Evolutionary conservation across 2,113 vertebrate genomes (phyloP), one percentile per base, ranked within the genome.

Genomic region (Fulmarus glacialis): DNA sequence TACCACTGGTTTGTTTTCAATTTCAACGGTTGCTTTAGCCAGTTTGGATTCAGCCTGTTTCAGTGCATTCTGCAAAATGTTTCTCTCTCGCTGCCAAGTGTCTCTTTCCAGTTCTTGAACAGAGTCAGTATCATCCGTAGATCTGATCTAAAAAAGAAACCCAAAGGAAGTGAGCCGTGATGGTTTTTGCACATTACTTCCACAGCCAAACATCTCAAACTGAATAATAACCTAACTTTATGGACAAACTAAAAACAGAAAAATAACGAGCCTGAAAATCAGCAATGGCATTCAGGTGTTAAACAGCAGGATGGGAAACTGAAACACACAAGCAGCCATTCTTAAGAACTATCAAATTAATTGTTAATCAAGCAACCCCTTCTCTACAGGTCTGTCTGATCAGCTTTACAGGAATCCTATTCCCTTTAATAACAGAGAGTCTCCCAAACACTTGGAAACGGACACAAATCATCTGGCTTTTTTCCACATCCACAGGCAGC

Each of bases 1-100:
- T 66, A 34, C 38, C 40, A 97, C 40, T 5, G 98, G 98, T 79
- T 98, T 95, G 96, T 98, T 98, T 82, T 99, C 99, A 8, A 81
- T 98, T 68, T 98, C 98, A 9, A 82, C 18, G 4, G 96, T 91
- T 4, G 94, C 87, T 56, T 97, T 96, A 8, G 97, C 87, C 15
- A 98, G 97, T 27, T 99, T 96, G 0, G 95, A 94, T 68, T 99
- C 98, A 1, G 98, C 89, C n/a, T 96, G 90, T 67, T 80, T 96
- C 19, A 97, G 82, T 2, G 96, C 95, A 11, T 84, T 92, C 82
- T 97, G 97, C 32, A 97, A 63, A 16, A 12, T 16, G 5, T 12
- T 68, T 60, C 90, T 97, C 13, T 99, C 98, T 32, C 67, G 96
- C 48, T 97, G 98, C 98, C 98, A 97, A 6, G 90, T 40, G 2